Conservation (phyloP, 2,797 vertebrate species). For the Paramormyrops hopkinsi region DNA sequence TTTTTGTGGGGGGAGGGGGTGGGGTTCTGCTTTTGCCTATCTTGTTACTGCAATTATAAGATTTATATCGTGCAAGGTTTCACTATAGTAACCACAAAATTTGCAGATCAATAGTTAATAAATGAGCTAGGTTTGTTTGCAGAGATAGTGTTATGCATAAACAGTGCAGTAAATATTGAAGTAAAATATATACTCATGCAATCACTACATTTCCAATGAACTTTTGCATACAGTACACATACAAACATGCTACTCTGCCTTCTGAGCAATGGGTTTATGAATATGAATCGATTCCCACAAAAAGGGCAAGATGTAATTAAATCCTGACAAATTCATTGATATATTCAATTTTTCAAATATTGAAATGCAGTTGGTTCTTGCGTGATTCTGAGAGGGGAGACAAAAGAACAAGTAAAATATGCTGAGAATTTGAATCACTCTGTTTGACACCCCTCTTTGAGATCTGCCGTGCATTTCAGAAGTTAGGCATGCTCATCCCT, state of each 20-base stretch:
- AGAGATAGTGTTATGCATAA: not conserved
- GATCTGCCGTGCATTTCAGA: not conserved
- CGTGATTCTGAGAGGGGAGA: conserved; percentile 43
- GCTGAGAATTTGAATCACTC: conserved; percentile 7
- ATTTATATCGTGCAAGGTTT: not conserved
- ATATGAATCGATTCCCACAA: conserved; percentile 55
- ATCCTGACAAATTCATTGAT: conserved; percentile 54
- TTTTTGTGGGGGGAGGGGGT: no score
- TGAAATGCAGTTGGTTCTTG: conserved; percentile 40
- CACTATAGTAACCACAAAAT: not conserved
- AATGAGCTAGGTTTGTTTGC: not conserved
- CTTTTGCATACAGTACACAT: conserved; percentile 50
- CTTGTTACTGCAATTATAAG: not conserved
- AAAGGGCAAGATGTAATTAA: conserved; percentile 48
- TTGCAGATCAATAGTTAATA: not conserved
- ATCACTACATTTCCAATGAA: conserved; percentile 44
- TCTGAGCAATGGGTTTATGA: conserved; percentile 48
- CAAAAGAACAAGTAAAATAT: conserved; percentile 43
- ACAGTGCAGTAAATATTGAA: not conserved
- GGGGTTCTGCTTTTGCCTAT: not conserved
- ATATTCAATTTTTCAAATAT: conserved; percentile 37
- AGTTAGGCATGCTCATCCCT: not conserved
- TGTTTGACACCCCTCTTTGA: conserved; percentile 21
- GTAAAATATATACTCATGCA: not conserved
- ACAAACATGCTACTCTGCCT: conserved; percentile 52